Base-by-base conservation (phyloP, 1,140 invertebrate species). In the Caerostris extrusa region DNA sequence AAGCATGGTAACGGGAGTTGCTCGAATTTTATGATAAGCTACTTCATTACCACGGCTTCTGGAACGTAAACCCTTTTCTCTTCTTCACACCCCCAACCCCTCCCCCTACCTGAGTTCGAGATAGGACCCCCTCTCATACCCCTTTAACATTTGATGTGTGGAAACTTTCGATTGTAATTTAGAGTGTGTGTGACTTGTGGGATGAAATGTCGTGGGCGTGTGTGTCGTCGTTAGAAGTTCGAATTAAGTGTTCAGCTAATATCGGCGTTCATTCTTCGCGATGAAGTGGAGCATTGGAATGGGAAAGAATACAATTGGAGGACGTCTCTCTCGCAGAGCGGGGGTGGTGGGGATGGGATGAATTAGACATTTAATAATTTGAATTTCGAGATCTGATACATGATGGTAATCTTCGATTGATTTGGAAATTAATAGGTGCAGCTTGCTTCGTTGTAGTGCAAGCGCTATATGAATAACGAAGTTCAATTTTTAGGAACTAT, bases 1-100 rank as follows among this genome's bases (percentile, higher is more conserved):
- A 67, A 67, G 12, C 12, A 67, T 7, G 61, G 34, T 2, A 67
- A 64, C 50, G 7, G 19, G 17, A 55, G n/a, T 85, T 85, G 82
- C 82, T n/a, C 7, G 57, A n/a, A 87, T 87, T 87, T 87, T 87
- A 50, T 87, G 85, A 87, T 87, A 87, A 87, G 58, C 85, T 85
- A 34, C 71, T n/a, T n/a, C 71, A 77, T 77, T 85, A 85, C 82
- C 55, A 17, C 19, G 82, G 14, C 19, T 58, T 58, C 19, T 81
- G 77, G 8, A 53, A 81, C 61, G 12, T 12, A 67, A 67, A 67
- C 61, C 34, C 82, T 57, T 57, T 57, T n/a, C n/a, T n/a, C n/a
- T n/a, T n/a, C n/a, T n/a, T n/a, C n/a, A n/a, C n/a, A n/a, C n/a
- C n/a, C n/a, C n/a, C n/a, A n/a, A n/a, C 53, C n/a, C 82, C 53